phyloP scores from a whole-genome alignment of 1,140 invertebrate species.

The Ips nitidus region DNA sequence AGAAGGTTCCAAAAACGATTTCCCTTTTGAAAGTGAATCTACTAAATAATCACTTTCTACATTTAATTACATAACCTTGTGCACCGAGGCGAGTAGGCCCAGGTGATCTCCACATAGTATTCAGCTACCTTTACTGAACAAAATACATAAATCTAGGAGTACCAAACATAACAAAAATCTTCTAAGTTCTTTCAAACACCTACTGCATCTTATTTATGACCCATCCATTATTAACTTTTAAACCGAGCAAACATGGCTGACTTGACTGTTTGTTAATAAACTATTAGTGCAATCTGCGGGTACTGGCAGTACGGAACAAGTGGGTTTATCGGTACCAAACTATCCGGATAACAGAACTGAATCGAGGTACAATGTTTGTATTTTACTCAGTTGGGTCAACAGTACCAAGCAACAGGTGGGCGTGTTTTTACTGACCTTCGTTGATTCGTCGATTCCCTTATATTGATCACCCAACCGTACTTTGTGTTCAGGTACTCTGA shows the following conservation, averaged over 20 bases:
- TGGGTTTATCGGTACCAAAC: constrained; percentile 16
- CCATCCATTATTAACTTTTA: too few relatives aligned
- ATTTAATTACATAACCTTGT: constrained; percentile 7
- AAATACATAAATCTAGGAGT: too few relatives aligned
- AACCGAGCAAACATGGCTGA: too few relatives aligned
- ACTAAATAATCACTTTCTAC: constrained; percentile 8
- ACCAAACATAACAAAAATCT: too few relatives aligned
- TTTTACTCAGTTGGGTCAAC: not conserved
- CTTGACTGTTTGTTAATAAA: too few relatives aligned
- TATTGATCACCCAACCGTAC: not conserved
- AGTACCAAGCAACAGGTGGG: constrained; percentile 1
- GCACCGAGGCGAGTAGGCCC: too few relatives aligned
- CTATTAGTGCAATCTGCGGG: not conserved
- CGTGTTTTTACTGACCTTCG: not conserved
- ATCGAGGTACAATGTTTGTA: not conserved
- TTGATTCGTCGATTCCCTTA: not conserved
- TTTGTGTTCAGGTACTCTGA: not conserved
- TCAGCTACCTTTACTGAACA: too few relatives aligned
- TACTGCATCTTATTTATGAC: too few relatives aligned
- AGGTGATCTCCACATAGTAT: too few relatives aligned
- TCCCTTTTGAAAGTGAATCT: constrained; percentile 21
- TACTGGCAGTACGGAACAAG: constrained; percentile 9
- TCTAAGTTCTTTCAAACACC: too few relatives aligned
- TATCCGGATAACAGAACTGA: constrained; percentile 6
- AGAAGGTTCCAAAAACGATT: constrained; percentile 16